Conservation (phyloP, 2,113 vertebrate species). For the Hypocryptadius cinnamomeus region DNA sequence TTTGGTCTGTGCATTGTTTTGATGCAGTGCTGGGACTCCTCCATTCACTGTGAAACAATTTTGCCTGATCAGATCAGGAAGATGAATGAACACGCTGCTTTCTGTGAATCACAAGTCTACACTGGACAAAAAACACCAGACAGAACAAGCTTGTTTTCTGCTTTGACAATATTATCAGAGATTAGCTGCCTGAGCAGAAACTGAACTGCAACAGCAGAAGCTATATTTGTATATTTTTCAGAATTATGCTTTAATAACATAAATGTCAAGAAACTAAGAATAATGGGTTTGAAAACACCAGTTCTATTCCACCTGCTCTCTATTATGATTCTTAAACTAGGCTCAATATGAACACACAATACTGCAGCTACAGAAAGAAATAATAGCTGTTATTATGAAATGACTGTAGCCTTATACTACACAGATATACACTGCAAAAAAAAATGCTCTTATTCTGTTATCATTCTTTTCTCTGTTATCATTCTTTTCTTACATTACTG, state of each 20-base stretch:
- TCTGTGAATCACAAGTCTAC: slow-evolving; percentile 1
- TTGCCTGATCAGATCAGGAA: slow-evolving; percentile 2
- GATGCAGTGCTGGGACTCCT: neutral
- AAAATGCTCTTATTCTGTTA: neutral
- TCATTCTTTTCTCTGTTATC: neutral
- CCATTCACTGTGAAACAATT: neutral
- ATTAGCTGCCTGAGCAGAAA: neutral
- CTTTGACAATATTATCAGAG: neutral
- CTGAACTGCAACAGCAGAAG: neutral
- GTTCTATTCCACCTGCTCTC: neutral
- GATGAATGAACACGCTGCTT: neutral
- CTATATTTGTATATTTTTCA: neutral
- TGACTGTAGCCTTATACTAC: neutral
- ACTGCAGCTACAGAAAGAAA: neutral
- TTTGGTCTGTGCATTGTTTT: neutral
- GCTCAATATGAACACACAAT: neutral
- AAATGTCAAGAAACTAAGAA: neutral
- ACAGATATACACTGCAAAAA: neutral
- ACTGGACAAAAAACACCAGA: neutral
- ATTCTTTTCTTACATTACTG: neutral
- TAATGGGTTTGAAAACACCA: neutral
- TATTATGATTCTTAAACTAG: neutral
- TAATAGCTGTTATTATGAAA: neutral
- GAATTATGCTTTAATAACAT: neutral
- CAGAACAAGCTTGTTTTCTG: neutral